phyloP scores from a whole-genome alignment of 2,113 vertebrate species.

The Ptilorrhoa leucosticta region DNA sequence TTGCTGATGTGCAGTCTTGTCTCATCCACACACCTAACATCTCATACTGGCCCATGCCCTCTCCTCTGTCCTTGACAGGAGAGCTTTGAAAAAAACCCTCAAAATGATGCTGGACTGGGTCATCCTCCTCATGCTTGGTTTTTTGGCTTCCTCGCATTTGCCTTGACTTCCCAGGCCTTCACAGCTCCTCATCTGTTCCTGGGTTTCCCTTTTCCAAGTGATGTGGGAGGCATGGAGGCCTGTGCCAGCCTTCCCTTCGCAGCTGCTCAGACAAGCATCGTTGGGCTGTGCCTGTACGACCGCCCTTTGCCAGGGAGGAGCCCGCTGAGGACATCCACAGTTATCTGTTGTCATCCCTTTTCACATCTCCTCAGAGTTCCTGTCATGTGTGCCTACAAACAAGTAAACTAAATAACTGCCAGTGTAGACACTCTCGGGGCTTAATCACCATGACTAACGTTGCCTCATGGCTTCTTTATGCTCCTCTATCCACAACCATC shows the following conservation, averaged over 20 bases:
- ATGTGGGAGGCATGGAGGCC: not conserved
- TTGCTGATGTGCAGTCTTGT: not conserved
- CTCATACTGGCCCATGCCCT: not conserved
- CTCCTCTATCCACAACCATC: not conserved
- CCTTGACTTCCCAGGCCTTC: not conserved
- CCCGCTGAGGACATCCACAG: not conserved
- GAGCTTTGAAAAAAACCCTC: not conserved
- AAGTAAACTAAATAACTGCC: conserved; percentile 9
- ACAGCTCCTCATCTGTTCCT: not conserved
- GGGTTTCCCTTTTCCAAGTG: not conserved
- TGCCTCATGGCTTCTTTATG: conserved; percentile 21
- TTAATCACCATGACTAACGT: conserved; percentile 20
- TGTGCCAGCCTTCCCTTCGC: not conserved
- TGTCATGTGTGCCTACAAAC: not conserved
- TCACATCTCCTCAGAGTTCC: not conserved
- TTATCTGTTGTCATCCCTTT: not conserved
- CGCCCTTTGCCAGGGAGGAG: not conserved
- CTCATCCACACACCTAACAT: not conserved
- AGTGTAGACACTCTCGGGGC: not conserved
- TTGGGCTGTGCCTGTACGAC: not conserved
- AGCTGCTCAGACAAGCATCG: not conserved
- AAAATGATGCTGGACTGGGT: not conserved
- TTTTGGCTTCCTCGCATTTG: not conserved
- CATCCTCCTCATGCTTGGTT: not conserved
- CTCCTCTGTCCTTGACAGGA: accelerated